phyloP scores from a whole-genome alignment of 2,888 invertebrate species.

The Rhagonycha fulva region DNA sequence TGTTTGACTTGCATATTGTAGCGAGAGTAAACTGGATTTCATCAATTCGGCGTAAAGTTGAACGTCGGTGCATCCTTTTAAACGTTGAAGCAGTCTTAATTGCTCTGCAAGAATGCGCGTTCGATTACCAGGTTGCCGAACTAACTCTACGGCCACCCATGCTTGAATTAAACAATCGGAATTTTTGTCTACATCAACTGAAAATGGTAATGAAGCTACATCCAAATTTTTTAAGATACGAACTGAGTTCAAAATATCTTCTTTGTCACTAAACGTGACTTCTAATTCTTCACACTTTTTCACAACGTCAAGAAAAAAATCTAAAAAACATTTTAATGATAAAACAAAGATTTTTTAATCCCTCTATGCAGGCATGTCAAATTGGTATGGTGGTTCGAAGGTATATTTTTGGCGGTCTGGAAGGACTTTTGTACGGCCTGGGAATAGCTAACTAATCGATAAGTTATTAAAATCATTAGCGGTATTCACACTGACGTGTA shows the following conservation, averaged over 20 bases:
- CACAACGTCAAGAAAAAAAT: constrained; percentile 57
- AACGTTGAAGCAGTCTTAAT: constrained; percentile 79
- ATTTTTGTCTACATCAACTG: constrained; percentile 63
- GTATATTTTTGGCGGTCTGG: too few relatives aligned
- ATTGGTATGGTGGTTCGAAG: too few relatives aligned
- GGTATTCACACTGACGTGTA: too few relatives aligned
- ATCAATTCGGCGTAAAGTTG: constrained; percentile 88
- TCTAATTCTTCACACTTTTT: constrained; percentile 80
- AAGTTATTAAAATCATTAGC: too few relatives aligned
- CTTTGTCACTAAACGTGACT: constrained; percentile 60
- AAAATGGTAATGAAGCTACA: constrained; percentile 63
- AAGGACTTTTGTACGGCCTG: too few relatives aligned
- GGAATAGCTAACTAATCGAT: too few relatives aligned
- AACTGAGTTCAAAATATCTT: constrained; percentile 64
- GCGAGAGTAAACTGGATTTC: constrained; percentile 85
- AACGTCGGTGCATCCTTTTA: constrained; percentile 81
- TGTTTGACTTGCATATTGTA: constrained; percentile 83
- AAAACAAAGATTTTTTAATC: too few relatives aligned
- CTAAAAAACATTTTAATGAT: constrained; percentile 8
- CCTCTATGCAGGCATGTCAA: too few relatives aligned
- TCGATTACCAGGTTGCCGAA: constrained; percentile 84
- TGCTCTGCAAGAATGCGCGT: constrained; percentile 81
- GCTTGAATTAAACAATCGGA: constrained; percentile 79
- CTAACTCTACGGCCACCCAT: constrained; percentile 81
- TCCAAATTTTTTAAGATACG: constrained; percentile 66